Conservation (phyloP, 2,113 vertebrate genomes). For the Peromyscus californicus region DNA sequence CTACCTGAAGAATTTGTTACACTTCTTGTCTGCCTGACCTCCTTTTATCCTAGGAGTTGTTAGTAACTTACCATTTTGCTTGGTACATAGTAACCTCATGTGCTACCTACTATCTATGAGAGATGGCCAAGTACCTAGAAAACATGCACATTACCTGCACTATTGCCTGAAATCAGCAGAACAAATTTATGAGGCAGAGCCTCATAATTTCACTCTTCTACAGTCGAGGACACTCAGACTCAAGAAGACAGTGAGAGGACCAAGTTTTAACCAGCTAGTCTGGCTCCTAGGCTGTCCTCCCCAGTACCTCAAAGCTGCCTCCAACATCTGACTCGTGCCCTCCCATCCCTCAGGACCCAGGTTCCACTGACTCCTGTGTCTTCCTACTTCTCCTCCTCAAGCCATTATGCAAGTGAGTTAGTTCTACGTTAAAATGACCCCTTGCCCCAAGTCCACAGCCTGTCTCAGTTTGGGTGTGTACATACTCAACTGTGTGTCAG, state of each 20-base stretch:
- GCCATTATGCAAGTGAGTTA: conserved; percentile 8
- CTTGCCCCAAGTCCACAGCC: background rate
- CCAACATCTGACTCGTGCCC: background rate
- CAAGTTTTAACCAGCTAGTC: background rate
- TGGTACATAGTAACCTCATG: background rate
- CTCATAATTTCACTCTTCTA: background rate
- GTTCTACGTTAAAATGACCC: background rate
- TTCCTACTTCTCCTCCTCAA: background rate
- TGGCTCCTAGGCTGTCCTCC: background rate
- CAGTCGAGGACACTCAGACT: background rate
- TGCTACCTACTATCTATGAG: background rate
- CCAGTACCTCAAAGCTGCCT: background rate
- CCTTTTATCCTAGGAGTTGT: background rate
- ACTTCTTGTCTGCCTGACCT: background rate
- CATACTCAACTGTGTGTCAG: background rate
- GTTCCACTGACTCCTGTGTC: background rate
- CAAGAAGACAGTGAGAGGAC: background rate
- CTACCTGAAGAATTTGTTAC: background rate
- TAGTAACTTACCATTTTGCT: background rate
- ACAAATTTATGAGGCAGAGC: background rate
- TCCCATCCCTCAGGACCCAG: background rate
- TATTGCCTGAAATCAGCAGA: background rate
- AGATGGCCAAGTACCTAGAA: background rate
- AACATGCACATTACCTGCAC: background rate
- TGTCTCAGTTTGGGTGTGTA: background rate